Evolutionary conservation across 2,113 vertebrate genomes (phyloP), one percentile per base, ranked within the genome.

Genomic region (Cyanoderma ruficeps): DNA sequence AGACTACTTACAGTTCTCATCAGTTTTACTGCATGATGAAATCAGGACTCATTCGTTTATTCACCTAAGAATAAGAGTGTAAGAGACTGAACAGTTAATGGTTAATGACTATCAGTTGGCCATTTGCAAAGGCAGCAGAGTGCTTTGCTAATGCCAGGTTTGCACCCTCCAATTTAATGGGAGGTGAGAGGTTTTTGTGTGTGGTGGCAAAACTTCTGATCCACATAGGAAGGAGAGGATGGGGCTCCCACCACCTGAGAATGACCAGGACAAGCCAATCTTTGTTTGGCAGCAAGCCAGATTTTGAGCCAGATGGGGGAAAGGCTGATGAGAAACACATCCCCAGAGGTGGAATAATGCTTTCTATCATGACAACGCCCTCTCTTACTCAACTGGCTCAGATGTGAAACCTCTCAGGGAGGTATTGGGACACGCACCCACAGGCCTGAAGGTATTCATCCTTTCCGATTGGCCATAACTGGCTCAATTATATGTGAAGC

Each of bases 171-270:
- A 59, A 1, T 23, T 6, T 7, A 57, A 24, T 11, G 13, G 18
- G 11, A 31, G 4, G 6, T 7, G 5, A 42, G 23, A 42, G 9
- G 2, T 52, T 64, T 65, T 24, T 14, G 8, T 13, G 14, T n/a
- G 15, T 33, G 28, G 10, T 59, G 37, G 18, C 9, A 57, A 74
- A 81, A 59, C 13, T 15, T 23, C 22, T 57, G 33, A 52, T 39
- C 8, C 2, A 13, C 8, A 9, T 11, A 33, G 33, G 27, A 37
- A 10, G 19, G 37, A 74, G 19, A 3, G 9, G 13, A 15, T 7
- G 42, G 6, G 0, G 0, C 15, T 31, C 7, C 27, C 13, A 59
- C 13, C 22, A n/a, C 11, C 16, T 44, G 52, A 65, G 37, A 35
- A 59, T 33, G 27, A 67, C 28, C 27, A 39, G 3, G 11, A 44